phyloP scores from a whole-genome alignment of 2,113 vertebrate genomes.

The Arothron firmamentum region DNA sequence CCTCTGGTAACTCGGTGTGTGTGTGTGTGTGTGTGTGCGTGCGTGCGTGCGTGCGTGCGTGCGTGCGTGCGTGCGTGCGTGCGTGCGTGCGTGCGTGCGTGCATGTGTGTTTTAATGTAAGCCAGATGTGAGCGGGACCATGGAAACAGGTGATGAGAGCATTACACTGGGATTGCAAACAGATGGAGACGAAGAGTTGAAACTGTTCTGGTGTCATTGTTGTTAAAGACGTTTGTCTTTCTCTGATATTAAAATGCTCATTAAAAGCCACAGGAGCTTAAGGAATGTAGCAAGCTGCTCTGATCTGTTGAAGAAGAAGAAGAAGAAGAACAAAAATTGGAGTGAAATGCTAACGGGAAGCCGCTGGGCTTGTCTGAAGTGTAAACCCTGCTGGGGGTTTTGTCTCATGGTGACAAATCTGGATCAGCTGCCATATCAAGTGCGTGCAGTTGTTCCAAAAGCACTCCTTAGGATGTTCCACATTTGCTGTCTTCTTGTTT shows the following conservation, averaged over 20 bases:
- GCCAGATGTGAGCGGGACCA: constrained; percentile 85
- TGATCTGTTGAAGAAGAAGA: too few species aligned
- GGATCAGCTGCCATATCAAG: neutral
- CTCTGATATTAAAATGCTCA: constrained; percentile 63
- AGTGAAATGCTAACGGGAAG: too few species aligned
- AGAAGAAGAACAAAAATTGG: too few species aligned
- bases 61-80: neutral
- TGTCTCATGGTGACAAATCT: constrained; percentile 17
- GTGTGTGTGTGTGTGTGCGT: too few species aligned
- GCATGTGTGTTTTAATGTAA: constrained; percentile 72
- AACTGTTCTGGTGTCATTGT: constrained; percentile 73
- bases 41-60: neutral
- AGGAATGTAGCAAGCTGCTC: too few species aligned
- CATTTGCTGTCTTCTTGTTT: constrained; percentile 30
- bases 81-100: neutral
- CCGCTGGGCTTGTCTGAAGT: constrained; percentile 7
- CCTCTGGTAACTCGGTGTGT: constrained; percentile 72
- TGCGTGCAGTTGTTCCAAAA: constrained; percentile 6
- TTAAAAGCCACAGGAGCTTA: constrained; percentile 46
- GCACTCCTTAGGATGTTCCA: constrained; percentile 9
- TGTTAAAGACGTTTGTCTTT: constrained; percentile 64
- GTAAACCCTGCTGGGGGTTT: constrained; percentile 5
- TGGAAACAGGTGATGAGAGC: constrained; percentile 93
- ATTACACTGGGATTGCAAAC: constrained; percentile 83
- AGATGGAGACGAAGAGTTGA: constrained; percentile 75